A percentile compares a stretch with the other conserved stretches of the same genome.
Conservation (phyloP, 1,140 invertebrate genomes). For the Centruroides sculpturatus region DNA sequence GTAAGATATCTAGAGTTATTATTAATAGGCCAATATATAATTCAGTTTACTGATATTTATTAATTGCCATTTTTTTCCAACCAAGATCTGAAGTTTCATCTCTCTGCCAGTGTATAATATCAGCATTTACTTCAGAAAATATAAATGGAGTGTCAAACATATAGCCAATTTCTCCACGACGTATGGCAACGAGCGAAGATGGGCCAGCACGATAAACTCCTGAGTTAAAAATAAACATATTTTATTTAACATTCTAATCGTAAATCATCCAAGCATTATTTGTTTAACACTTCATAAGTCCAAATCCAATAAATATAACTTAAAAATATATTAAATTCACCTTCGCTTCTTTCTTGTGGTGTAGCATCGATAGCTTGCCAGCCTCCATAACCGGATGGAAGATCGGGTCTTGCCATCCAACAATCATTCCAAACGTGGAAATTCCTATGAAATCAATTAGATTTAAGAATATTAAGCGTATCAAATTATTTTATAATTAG, state of each 20-base stretch:
- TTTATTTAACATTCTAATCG: not conserved
- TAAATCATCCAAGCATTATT: not conserved
- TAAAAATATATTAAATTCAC: conserved; percentile 12
- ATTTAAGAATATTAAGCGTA: too few species aligned
- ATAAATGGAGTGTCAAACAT: conserved; percentile 58
- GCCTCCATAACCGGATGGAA: conserved; percentile 35
- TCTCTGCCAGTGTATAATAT: conserved; percentile 41
- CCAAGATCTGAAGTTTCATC: conserved; percentile 15
- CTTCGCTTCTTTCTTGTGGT: conserved; percentile 23
- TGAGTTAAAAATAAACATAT: not conserved
- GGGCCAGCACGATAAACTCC: conserved; percentile 39
- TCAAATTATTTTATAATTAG: too few species aligned
- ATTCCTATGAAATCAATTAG: conserved; percentile 38
- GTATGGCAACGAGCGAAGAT: conserved; percentile 47
- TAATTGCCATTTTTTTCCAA: conserved; percentile 21
- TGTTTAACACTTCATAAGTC: not conserved
- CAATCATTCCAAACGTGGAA: conserved; percentile 93
- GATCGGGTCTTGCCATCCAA: conserved; percentile 70
- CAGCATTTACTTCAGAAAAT: conserved; percentile 61
- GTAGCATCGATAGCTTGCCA: conserved; percentile 26
- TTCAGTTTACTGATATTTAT: conserved; percentile 22
- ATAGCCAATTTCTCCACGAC: conserved; percentile 48
- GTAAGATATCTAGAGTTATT: not conserved
- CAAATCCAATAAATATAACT: not conserved
- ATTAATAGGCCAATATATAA: too few species aligned